A percentile compares a stretch with the other conserved stretches of the same genome.
These are phyloP conservation scores for Phragmatobia fuliginosa DNA, from an alignment of 2,888 invertebrate genomes.

Conservation along the genomic window DNA sequence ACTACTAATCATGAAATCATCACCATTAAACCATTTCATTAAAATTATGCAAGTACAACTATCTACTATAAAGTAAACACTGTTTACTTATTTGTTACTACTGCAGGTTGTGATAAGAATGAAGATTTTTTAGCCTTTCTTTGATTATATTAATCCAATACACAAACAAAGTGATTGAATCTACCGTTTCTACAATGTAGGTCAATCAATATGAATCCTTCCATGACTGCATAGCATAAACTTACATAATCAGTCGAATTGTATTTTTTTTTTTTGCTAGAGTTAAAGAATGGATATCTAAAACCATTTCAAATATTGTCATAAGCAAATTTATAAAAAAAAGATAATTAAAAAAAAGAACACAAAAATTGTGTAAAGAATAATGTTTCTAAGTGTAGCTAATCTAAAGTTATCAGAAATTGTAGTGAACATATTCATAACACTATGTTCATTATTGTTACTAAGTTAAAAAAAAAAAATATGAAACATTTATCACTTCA, in stretches of 20 bases:
- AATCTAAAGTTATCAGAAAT: neutral
- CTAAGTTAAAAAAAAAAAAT: neutral
- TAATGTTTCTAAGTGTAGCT: neutral
- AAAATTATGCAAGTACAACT: neutral
- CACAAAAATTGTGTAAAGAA: neutral
- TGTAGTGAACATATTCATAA: neutral
- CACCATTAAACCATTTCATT: neutral
- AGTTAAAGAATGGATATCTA: neutral
- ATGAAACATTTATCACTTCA: neutral
- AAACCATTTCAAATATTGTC: neutral
- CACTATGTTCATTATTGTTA: neutral
- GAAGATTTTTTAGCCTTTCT: neutral
- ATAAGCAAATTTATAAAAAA: neutral
- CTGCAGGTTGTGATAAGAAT: neutral
- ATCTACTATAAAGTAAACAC: neutral
- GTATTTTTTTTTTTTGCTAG: neutral
- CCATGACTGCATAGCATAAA: neutral
- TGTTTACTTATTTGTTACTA: neutral
- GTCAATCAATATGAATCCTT: slow-evolving; percentile 43
- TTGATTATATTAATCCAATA: neutral
- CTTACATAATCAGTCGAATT: too few species aligned
- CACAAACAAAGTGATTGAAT: neutral
- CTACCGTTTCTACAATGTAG: slow-evolving; percentile 23
- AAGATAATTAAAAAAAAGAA: neutral
- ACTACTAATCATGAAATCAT: too few species aligned